Percentiles rank a stretch among this genome's conserved stretches.
These are phyloP conservation scores for Sebastes nivosus DNA, from an alignment of 2,797 vertebrate genomes.

Conservation along the genomic window DNA sequence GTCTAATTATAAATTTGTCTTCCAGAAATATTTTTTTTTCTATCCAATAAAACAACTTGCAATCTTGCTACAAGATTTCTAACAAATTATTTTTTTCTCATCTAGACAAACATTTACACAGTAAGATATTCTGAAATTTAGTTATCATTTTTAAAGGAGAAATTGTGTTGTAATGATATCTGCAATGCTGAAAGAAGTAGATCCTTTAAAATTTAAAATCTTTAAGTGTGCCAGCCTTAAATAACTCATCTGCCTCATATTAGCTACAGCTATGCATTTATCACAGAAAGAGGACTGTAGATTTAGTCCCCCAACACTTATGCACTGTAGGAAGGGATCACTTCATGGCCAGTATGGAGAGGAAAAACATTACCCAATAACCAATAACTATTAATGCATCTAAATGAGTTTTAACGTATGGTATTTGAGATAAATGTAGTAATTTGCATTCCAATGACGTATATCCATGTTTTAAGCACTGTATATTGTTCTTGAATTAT, in stretches of 20 bases:
- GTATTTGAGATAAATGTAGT: not conserved
- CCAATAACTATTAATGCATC: too few species aligned
- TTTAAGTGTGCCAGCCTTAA: too few species aligned
- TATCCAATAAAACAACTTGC: not conserved
- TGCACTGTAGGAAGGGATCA: not conserved
- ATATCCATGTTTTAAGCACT: not conserved
- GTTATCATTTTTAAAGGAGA: not conserved
- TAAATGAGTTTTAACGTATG: too few species aligned
- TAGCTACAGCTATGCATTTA: too few species aligned
- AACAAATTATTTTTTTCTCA: not conserved
- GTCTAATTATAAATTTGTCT: not conserved
- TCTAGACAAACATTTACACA: not conserved
- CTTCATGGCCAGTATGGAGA: not conserved
- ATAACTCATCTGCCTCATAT: too few species aligned
- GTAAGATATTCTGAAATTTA: not conserved
- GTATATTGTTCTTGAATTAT: not conserved
- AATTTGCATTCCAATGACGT: not conserved
- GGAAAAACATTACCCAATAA: not conserved
- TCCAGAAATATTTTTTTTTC: not conserved
- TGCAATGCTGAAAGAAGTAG: not conserved
- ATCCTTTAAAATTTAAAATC: not conserved
- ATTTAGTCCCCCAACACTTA: not conserved
- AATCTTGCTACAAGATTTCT: not conserved
- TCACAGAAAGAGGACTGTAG: too few species aligned
- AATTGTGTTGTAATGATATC: not conserved